A percentile compares a stretch with the other conserved stretches of the same genome.
Conservation (phyloP, 1,140 invertebrate species). For the Fopius arisanus region DNA sequence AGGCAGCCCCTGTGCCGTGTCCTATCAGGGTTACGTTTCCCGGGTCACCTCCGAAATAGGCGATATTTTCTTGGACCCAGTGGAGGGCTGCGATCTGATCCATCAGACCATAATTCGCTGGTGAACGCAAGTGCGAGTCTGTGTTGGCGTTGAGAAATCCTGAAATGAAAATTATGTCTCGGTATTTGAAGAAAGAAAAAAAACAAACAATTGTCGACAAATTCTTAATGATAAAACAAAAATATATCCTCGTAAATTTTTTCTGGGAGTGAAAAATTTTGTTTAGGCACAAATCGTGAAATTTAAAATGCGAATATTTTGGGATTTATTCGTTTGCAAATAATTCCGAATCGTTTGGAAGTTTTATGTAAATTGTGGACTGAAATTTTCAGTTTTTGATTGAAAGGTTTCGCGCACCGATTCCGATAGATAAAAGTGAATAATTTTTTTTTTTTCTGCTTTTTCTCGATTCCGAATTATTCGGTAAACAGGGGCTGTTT, state of each 20-base stretch:
- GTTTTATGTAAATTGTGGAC: no score
- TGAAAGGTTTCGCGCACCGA: no score
- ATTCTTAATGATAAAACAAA: no score
- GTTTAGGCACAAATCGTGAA: no score
- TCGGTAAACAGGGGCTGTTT: background rate
- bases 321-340: background rate
- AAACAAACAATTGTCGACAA: no score
- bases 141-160: constrained; percentile 89
- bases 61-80: constrained; percentile 95
- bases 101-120: constrained; percentile 94
- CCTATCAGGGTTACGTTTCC: constrained; percentile 94
- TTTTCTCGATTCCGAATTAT: background rate
- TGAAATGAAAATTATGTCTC: constrained; percentile 63
- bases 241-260: no score
- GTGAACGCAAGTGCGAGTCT: constrained; percentile 80
- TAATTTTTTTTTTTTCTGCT: no score
- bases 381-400: no score
- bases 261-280: no score
- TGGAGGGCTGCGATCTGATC: constrained; percentile 93
- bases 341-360: no score
- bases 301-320: no score
- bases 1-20: constrained; percentile 93
- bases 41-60: constrained; percentile 89
- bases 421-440: no score
- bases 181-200: constrained; percentile 37